Base-by-base conservation (phyloP, 2,113 vertebrate genomes). In the Ammospiza nelsoni region DNA sequence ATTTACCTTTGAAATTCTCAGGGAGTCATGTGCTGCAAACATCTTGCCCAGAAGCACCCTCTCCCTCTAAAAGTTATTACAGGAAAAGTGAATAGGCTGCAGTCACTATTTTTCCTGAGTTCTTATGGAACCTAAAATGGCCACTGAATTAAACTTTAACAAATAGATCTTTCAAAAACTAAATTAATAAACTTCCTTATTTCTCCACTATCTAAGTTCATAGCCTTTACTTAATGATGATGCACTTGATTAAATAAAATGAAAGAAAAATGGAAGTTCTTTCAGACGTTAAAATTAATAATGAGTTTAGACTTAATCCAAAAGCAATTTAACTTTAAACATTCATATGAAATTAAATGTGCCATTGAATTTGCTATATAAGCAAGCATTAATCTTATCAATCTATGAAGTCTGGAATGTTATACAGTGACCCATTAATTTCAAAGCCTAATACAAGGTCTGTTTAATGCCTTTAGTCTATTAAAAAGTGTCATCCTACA, bases 331-430 rank as follows among this genome's bases (percentile, higher is more conserved):
- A 98, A 98, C 97, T 98, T 98, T 98, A 98, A 98, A 98, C 97
- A 98, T 98, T 98, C 98, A 98, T 98, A 98, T 97, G 97, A 98
- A 99, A 99, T 98, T 98, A 99, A 98, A 98, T 99, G 98, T 99
- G 97, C 98, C 98, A 98, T 98, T 98, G 98, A 98, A 98, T 98
- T 98, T 98, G 95, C 97, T 98, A 98, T 98, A 98, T 98, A 98
- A 98, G 98, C 98, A 98, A 97, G 97, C 98, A 98, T 98, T 98
- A 98, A 98, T 98, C 98, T 98, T 98, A 98, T 97, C 96, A 98
- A 96, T 97, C 98, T 97, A 97, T 97, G 98, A 98, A 98, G 97
- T 97, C 97, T 97, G 89, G 97, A 95, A 98, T 96, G 97, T 97
- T 98, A 98, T 98, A 98, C 96, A 97, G 97, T 98, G 97, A 98